Base-by-base conservation (phyloP, 1,140 invertebrate species). In the Lucilia sericata region DNA sequence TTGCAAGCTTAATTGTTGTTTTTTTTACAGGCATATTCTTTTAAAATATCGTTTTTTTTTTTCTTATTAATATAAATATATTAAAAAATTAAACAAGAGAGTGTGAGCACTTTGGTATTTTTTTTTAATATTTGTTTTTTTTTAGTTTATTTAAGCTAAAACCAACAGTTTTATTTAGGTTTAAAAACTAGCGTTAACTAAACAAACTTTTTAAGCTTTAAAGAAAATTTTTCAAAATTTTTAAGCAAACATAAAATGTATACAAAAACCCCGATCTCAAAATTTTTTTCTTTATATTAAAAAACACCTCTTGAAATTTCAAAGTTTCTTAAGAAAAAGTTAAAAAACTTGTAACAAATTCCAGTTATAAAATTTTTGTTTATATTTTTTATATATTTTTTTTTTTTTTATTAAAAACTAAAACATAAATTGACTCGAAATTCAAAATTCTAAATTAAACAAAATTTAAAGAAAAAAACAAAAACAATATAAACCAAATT, bases 391-490 rank as follows among this genome's bases (percentile, higher is more conserved):
- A 14, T 60, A 60, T 60, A 30, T 30, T 30, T 30, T 60, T 70
- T 25, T 70, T 70, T 21, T 76, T 42, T 30, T 3, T 30, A 2
- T 30, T 30, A 30, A 14, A 17, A n/a, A 36, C 75, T 30, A 42
- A 42, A 42, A 42, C 36, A 42, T 36, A 76, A 85, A 83, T 83
- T 85, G 49, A 85, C 81, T 84, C 88, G 89, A 90, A 90, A 90
- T 90, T 90, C 89, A 86, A 90, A 90, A 90, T 90, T 90, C 89
- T 88, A 90, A 90, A 90, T 90, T 90, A 86, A 87, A 86, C 86
- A 88, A 84, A 78, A 86, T 70, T 70, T 25, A 87, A 85, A 87
- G 84, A 84, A 84, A 84, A 84, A 82, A 49, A 10, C 55, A 47
- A 74, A 82, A 42, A 42, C 70, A 84, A 49, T 80, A 80, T 51